These are phyloP conservation scores for Cotesia typhae DNA, from an alignment of 1,140 invertebrate species.

Conservation along the genomic window DNA sequence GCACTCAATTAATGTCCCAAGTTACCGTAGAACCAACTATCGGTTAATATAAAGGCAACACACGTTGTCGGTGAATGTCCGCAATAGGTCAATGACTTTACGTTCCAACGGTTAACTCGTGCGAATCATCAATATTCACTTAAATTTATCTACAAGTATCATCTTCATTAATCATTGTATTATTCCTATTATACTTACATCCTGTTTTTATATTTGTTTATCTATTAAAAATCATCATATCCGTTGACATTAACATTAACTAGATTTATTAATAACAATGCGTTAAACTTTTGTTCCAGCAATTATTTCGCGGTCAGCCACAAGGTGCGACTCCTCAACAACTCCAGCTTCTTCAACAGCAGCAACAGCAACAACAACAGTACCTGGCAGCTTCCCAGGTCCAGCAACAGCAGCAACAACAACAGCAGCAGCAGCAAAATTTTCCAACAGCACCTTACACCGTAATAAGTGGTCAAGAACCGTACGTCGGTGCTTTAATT, in stretches of 20 bases:
- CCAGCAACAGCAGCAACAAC: conserved; percentile 74
- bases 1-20: conserved; percentile 52
- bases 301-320: conserved; percentile 87
- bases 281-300: conserved; percentile 69
- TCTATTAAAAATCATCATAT: neutral
- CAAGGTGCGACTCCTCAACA: conserved; percentile 66
- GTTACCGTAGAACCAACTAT: conserved; percentile 42
- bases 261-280: neutral
- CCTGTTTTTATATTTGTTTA: neutral
- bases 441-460: conserved; percentile 85
- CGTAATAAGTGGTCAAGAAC: conserved; percentile 83
- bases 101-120: conserved; percentile 34
- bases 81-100: conserved; percentile 59
- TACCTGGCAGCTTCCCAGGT: conserved; percentile 73
- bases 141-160: conserved; percentile 9
- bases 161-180: conserved; percentile 10
- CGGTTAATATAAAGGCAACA: conserved; percentile 36
- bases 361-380: conserved; percentile 66
- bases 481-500: conserved; percentile 72
- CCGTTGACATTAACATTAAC: conserved; percentile 1
- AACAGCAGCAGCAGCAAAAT: conserved; percentile 76
- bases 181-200: neutral
- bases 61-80: conserved; percentile 63
- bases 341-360: conserved; percentile 65
- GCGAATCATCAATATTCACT: conserved; percentile 49